Conservation (phyloP, 2,797 vertebrate species). For the Eutrigla gurnardus region DNA sequence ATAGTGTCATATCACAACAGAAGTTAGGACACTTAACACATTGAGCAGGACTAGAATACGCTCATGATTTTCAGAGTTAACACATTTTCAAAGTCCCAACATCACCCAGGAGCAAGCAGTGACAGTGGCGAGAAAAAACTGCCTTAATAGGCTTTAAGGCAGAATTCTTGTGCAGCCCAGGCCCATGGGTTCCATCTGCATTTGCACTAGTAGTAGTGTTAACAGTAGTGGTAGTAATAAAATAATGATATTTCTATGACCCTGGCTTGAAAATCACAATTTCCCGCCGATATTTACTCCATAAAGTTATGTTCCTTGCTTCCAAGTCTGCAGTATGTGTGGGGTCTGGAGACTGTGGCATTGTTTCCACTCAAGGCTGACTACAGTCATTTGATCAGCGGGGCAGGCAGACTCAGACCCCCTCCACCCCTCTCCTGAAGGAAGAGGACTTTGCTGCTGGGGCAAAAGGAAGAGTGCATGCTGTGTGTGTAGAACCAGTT, state of each 20-base stretch:
- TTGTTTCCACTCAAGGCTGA: constrained; percentile 44
- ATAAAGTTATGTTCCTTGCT: neutral
- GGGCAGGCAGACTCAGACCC: constrained; percentile 23
- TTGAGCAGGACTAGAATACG: too few relatives aligned
- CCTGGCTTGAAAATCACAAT: neutral
- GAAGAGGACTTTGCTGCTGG: constrained; percentile 56
- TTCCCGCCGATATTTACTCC: constrained; percentile 14
- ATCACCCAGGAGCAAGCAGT: too few relatives aligned
- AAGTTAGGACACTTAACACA: too few relatives aligned
- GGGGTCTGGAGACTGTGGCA: constrained; percentile 19
- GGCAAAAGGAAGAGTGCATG: constrained; percentile 68
- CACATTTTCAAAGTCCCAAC: too few relatives aligned
- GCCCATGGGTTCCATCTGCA: too few relatives aligned
- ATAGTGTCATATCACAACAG: too few relatives aligned
- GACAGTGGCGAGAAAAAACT: too few relatives aligned
- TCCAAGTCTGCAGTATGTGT: constrained; percentile 13
- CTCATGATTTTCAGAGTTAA: too few relatives aligned
- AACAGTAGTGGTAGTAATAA: too few relatives aligned
- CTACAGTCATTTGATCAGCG: constrained; percentile 36
- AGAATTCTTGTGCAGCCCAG: too few relatives aligned
- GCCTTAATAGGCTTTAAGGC: too few relatives aligned
- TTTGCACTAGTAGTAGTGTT: too few relatives aligned
- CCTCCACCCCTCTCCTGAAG: constrained; percentile 27
- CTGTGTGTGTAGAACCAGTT: constrained; percentile 70
- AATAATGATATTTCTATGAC: neutral